These are phyloP conservation scores for Gasteruption jaculator DNA, from an alignment of 2,888 invertebrate species.

Conservation along the genomic window DNA sequence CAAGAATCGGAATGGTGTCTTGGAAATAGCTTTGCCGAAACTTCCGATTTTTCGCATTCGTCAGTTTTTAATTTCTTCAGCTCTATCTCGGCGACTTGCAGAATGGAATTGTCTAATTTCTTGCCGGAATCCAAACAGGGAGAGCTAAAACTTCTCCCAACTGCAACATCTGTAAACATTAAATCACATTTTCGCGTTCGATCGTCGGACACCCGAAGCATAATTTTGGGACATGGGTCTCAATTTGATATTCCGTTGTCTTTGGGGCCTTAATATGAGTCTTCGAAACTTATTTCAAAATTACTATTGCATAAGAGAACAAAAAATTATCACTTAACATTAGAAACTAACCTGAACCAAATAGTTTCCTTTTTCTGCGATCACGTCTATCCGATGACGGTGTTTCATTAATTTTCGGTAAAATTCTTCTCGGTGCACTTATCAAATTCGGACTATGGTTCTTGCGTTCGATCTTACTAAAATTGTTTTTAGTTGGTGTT, in stretches of 20 bases:
- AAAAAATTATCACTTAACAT: too few relatives aligned
- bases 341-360: slow-evolving; percentile 25
- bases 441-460: slow-evolving; percentile 1
- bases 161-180: slow-evolving; percentile 25
- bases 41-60: slow-evolving; percentile 32
- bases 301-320: too few relatives aligned
- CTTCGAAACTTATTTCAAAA: too few relatives aligned
- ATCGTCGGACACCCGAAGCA: too few relatives aligned
- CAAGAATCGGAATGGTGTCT: slow-evolving; percentile 33
- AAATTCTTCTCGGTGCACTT: slow-evolving; percentile 16
- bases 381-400: slow-evolving; percentile 29
- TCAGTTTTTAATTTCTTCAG: slow-evolving; percentile 55
- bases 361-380: slow-evolving; percentile 32
- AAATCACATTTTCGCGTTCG: too few relatives aligned
- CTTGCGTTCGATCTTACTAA: neutral
- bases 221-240: too few relatives aligned
- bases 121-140: slow-evolving; percentile 50
- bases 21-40: slow-evolving; percentile 32
- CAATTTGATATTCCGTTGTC: too few relatives aligned
- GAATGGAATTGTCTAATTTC: slow-evolving; percentile 58
- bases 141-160: slow-evolving; percentile 43
- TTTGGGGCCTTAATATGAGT: too few relatives aligned
- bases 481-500: slow-evolving; percentile 28
- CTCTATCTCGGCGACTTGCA: slow-evolving; percentile 59
- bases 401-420: slow-evolving; percentile 21